Conservation (phyloP, 2,888 invertebrate species). For the Saturnia japonica region DNA sequence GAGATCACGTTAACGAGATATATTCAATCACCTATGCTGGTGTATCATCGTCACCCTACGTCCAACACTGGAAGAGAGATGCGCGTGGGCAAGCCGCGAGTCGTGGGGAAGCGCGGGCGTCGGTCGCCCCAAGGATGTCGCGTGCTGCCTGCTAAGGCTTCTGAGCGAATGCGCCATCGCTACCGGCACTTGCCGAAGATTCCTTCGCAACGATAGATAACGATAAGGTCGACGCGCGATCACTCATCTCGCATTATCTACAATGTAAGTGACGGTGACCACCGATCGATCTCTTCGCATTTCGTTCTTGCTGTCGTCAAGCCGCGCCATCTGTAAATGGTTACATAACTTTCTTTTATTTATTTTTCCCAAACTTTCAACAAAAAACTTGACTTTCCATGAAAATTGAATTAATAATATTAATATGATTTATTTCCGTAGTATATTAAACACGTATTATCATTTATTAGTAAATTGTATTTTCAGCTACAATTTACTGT, state of each 20-base stretch:
- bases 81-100: slow-evolving; percentile 49
- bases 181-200: slow-evolving; percentile 64
- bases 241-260: slow-evolving; percentile 74
- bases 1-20: slow-evolving; percentile 69
- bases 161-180: slow-evolving; percentile 72
- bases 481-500: too few species aligned
- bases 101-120: slow-evolving; percentile 44
- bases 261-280: slow-evolving; percentile 54
- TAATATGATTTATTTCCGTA: neutral
- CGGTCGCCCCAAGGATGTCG: slow-evolving; percentile 67
- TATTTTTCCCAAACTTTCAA: too few species aligned
- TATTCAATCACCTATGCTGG: slow-evolving; percentile 56
- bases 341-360: slow-evolving; percentile 43
- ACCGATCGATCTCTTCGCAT: slow-evolving; percentile 58
- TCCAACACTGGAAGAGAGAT: slow-evolving; percentile 47
- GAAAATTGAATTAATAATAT: neutral
- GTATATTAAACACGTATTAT: neutral
- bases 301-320: slow-evolving; percentile 43
- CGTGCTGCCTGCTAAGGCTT: slow-evolving; percentile 75
- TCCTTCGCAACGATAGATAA: slow-evolving; percentile 76
- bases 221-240: slow-evolving; percentile 69
- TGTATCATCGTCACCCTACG: slow-evolving; percentile 72
- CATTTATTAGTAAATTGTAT: too few species aligned
- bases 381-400: too few species aligned
- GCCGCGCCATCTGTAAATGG: slow-evolving; percentile 26